These are phyloP conservation scores for Formica aserva DNA, from an alignment of 2,888 invertebrate genomes.

Conservation along the genomic window DNA sequence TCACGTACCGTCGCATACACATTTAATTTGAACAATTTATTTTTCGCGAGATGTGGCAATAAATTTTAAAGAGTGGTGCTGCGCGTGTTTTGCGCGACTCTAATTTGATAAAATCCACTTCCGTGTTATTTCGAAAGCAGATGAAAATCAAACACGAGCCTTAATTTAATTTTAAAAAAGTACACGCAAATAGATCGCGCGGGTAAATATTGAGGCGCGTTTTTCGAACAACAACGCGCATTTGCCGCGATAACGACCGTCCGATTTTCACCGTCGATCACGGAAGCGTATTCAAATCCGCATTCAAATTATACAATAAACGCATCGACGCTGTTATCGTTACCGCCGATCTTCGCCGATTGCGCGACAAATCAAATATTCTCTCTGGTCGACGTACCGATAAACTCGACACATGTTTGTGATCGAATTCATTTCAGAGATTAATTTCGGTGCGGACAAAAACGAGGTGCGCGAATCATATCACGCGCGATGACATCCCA, in stretches of 20 bases:
- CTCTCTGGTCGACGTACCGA: conserved; percentile 50
- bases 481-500: conserved; percentile 64
- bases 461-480: conserved; percentile 33
- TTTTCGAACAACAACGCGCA: conserved; percentile 47
- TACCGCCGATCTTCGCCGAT: conserved; percentile 60
- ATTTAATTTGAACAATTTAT: conserved; percentile 12
- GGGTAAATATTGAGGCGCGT: conserved; percentile 38
- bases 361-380: conserved; percentile 60
- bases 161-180: conserved; percentile 45
- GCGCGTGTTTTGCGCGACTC: neutral
- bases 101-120: conserved; percentile 40
- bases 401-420: conserved; percentile 60
- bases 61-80: conserved; percentile 5
- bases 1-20: neutral
- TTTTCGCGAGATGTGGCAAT: neutral
- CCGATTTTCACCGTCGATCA: conserved; percentile 56
- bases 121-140: conserved; percentile 45
- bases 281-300: conserved; percentile 47
- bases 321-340: conserved; percentile 57
- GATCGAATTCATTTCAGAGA: conserved; percentile 70
- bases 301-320: conserved; percentile 60
- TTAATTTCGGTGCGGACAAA: conserved; percentile 56
- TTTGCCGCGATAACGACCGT: conserved; percentile 48
- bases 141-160: conserved; percentile 45
- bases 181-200: conserved; percentile 34